Evolutionary conservation across 2,113 vertebrate species (phyloP), one percentile per base, ranked within the genome.

Genomic region (Verasper variegatus): DNA sequence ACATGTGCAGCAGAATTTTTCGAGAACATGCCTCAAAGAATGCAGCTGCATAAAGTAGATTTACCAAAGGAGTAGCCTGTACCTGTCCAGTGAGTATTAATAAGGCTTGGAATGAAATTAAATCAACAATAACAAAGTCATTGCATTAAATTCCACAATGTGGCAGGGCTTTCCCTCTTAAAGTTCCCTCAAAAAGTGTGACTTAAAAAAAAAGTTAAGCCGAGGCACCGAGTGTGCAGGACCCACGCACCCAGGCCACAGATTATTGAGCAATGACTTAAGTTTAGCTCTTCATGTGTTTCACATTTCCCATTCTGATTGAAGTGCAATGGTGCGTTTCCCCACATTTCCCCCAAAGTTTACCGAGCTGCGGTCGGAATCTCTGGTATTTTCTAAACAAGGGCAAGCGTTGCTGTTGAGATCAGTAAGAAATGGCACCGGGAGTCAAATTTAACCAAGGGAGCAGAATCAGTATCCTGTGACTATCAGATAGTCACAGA

Each of bases 241-340:
- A 67, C 0, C 27, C 47, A 52, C 7, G 55, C 58, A 23, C 17
- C 49, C 31, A 31, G 3, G 70, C 82, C 71, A 10, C 80, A 83
- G 68, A 81, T 87, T 58, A 82, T 80, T 83, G 74, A 76, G 81
- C 87, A 91, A 91, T 83, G 63, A 85, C 72, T 76, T 0, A 73
- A 73, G 82, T 76, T 76, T 80, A 80, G 76, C 60, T 85, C 54
- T 76, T 92, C 86, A 85, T 66, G 73, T 92, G 91, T 87, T 92
- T 92, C 87, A 81, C 85, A 88, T 93, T 93, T 92, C 90, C 89
- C 66, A 66, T 88, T 86, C 81, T 83, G 88, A 87, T 55, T 89
- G 75, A 92, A 84, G 85, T 87, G 89, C 89, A 89, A 83, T 89
- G 75, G 66, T 86, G 69, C 71, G 20, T 73, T 75, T 76, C 70